Evolutionary conservation across 2,113 vertebrate genomes (phyloP).

Genomic region (Hemiscyllium ocellatum): DNA sequence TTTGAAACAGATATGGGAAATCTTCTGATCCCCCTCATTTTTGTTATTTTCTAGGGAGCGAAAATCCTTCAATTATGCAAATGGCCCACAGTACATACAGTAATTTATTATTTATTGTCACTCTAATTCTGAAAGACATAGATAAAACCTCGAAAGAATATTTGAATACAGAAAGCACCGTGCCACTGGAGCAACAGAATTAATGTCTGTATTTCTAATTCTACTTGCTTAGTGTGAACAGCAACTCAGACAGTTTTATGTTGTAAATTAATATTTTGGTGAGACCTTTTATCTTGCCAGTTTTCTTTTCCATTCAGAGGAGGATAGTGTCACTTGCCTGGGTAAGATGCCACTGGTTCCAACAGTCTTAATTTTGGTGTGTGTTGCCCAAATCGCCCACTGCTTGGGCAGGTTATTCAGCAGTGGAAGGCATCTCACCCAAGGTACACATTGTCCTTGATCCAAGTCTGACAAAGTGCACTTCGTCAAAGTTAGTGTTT

Average conservation of each 20-base stretch:
- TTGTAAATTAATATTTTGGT: not conserved
- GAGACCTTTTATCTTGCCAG: not conserved
- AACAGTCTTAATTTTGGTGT: not conserved
- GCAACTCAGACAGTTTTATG: not conserved
- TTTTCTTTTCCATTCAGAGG: not conserved
- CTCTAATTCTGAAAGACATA: not conserved
- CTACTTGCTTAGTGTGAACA: not conserved
- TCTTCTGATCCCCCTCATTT: not conserved
- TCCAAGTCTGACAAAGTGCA: not conserved
- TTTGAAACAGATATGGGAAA: not conserved
- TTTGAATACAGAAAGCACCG: not conserved
- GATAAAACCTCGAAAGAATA: not conserved
- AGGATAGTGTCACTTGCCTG: not conserved
- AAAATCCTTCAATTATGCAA: not conserved
- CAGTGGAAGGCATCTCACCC: not conserved
- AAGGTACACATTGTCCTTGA: not conserved
- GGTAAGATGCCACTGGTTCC: not conserved
- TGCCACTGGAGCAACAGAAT: not conserved
- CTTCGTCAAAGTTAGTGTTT: not conserved
- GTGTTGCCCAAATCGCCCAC: not conserved
- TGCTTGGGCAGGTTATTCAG: not conserved
- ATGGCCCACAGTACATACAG: not conserved
- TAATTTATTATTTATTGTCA: not conserved
- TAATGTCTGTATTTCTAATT: not conserved
- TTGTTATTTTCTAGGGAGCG: not conserved